Conservation (phyloP, 2,888 invertebrate species). For the Metellina segmentata region DNA sequence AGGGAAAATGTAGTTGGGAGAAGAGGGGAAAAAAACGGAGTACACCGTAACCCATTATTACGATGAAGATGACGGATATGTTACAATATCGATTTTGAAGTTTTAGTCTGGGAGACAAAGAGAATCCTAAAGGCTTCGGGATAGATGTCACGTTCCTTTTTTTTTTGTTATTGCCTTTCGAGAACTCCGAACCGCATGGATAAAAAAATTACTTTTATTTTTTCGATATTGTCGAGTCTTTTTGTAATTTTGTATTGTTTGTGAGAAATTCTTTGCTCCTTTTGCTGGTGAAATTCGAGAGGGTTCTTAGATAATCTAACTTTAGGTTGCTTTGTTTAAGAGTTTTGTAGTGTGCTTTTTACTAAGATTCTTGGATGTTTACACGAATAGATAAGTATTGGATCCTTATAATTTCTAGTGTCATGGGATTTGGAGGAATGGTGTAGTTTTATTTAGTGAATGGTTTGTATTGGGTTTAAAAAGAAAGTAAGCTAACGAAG, state of each 20-base stretch:
- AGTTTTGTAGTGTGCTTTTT: background rate
- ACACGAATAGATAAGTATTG: too few relatives aligned
- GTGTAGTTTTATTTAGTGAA: too few relatives aligned
- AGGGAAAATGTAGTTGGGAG: conserved; percentile 22
- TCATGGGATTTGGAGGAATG: too few relatives aligned
- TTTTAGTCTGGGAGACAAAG: conserved; percentile 23
- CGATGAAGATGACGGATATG: conserved; percentile 58
- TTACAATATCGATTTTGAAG: conserved; percentile 47
- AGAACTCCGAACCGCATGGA: background rate
- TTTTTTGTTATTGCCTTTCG: background rate
- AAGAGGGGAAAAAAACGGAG: conserved; percentile 23
- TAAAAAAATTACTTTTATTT: background rate
- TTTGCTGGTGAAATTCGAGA: background rate
- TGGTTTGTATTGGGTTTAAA: too few relatives aligned
- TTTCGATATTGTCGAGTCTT: background rate
- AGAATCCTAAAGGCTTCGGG: conserved; percentile 27
- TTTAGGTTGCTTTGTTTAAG: background rate
- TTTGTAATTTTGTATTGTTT: background rate
- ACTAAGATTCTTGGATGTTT: background rate
- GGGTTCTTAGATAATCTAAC: background rate
- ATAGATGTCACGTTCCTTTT: conserved; percentile 1
- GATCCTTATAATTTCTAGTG: too few relatives aligned
- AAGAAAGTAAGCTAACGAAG: too few relatives aligned
- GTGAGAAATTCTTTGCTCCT: background rate
- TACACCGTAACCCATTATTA: conserved; percentile 59